Base-by-base conservation (phyloP, 2,888 invertebrate species). In the Resseliella maxima region DNA sequence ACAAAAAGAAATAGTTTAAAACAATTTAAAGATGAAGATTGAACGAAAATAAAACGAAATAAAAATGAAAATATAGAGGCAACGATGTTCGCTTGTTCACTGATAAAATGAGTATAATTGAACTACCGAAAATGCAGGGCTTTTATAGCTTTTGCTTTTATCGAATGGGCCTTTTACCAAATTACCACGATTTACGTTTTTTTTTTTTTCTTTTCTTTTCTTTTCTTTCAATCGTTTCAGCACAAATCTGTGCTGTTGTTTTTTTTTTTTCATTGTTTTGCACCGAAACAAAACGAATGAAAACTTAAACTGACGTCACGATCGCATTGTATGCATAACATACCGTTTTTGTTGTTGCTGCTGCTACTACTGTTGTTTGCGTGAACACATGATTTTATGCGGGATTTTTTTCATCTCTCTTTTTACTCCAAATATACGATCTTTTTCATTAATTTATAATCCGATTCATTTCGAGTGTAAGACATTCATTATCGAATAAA, bases 121-220 rank as follows among this genome's bases (percentile, higher is more conserved):
- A 86, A 86, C 87, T 87, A 87, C 88, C 88, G 86, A 87, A 88
- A 87, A 87, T 87, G 87, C 87, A 88, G 87, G 88, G 88, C 88
- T 88, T 88, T 88, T 88, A 88, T 88, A 88, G 87, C n/a, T 72
- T 72, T 31, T 15, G 46, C 46, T 15, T 8, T 15, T 72, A 72
- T 72, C 31, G 31, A 72, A 87, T 86, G 87, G 86, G 86, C 87
- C 87, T 87, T 87, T 87, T 87, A 87, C 87, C 86, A 85, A 46
- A 85, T 54, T 50, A n/a, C 87, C 87, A 85, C 24, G 24, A n/a
- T n/a, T 38, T 85, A n/a, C 10, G 50, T 50, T 59, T 59, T 59
- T 1, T 59, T 24, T 24, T 59, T 59, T 50, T 8, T 18, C 2
- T 59, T 59, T 59, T 85, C 24, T 72, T 5, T 0, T 72, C 31